Conservation (phyloP, 2,797 vertebrate genomes). For the Argentina silus region DNA sequence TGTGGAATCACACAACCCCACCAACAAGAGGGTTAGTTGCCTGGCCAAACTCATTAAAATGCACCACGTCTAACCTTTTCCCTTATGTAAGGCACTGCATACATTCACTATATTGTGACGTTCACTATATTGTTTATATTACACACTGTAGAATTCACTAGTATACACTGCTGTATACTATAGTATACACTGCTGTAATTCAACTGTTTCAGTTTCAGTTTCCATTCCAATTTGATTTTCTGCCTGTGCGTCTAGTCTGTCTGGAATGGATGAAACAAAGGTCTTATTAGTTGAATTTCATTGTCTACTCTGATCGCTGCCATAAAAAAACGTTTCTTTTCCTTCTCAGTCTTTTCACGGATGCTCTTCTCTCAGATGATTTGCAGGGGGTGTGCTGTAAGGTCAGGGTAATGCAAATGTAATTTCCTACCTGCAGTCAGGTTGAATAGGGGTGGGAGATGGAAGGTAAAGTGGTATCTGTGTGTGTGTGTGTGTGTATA, state of each 20-base stretch:
- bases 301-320: background rate
- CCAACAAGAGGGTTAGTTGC: background rate
- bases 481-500: background rate
- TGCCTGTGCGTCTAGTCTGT: background rate
- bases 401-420: slow-evolving; percentile 5
- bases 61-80: slow-evolving; percentile 12
- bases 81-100: background rate
- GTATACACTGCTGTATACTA: no score
- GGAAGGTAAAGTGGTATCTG: slow-evolving; percentile 8
- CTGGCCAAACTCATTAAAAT: slow-evolving; percentile 13
- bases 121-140: background rate
- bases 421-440: background rate
- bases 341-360: background rate
- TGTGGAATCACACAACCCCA: background rate
- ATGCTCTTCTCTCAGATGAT: background rate
- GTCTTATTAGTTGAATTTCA: background rate
- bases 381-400: background rate
- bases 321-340: background rate
- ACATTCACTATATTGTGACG: no score
- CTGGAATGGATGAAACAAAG: background rate
- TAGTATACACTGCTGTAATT: no score
- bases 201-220: no score
- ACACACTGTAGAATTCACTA: no score
- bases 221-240: background rate
- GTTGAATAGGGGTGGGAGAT: slow-evolving; percentile 6